Evolutionary conservation across 2,797 vertebrate genomes (phyloP).

Genomic region (Gymnopithys bicolor): DNA sequence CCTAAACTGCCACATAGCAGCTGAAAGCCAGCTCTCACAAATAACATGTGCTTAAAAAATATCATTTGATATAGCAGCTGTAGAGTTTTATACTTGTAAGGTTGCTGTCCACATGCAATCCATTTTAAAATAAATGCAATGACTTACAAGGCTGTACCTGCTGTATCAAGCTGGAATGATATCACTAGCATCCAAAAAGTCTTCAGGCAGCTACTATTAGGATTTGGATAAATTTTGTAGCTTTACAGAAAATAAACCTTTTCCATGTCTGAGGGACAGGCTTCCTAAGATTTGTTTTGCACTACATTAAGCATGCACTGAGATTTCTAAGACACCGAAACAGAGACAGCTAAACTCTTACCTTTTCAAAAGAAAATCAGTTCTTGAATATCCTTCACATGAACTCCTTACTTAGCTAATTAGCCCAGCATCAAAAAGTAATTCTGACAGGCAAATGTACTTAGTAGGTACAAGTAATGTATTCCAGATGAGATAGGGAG

Average conservation of each 20-base stretch:
- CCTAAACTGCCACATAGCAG: background rate
- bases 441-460: background rate
- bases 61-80: background rate
- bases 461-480: background rate
- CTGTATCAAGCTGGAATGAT: background rate
- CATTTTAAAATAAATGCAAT: background rate
- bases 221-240: background rate
- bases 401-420: background rate
- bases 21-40: background rate
- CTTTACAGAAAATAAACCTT: background rate
- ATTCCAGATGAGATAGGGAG: constrained; percentile 4
- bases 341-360: background rate
- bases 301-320: background rate
- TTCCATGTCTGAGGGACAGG: background rate
- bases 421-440: background rate
- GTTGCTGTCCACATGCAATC: background rate
- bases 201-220: background rate
- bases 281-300: background rate
- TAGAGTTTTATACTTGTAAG: background rate
- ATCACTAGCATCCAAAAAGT: background rate
- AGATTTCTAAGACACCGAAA: background rate
- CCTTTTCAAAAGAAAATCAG: background rate
- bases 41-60: fast-evolving
- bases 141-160: background rate
- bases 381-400: background rate